Percentiles rank a stretch among this genome's conserved stretches.
phyloP scores from a whole-genome alignment of 2,888 invertebrate genomes.

The Plagiodera versicolora region DNA sequence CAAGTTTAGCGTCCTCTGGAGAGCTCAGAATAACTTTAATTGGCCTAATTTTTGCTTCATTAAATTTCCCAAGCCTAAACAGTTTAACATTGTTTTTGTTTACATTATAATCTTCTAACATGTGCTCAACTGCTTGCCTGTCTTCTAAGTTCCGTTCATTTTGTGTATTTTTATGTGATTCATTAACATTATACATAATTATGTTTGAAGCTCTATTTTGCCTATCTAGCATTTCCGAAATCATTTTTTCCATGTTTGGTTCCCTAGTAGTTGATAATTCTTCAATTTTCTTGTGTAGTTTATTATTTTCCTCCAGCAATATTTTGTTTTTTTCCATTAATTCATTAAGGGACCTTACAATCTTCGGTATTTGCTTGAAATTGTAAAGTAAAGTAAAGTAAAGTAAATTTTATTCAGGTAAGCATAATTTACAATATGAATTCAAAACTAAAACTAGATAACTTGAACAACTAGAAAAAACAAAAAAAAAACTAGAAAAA shows the following conservation, averaged over 20 bases:
- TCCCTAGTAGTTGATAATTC: not conserved
- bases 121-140: not conserved
- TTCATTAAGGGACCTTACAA: not conserved
- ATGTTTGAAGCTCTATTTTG: not conserved
- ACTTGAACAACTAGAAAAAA: too few relatives aligned
- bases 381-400: too few relatives aligned
- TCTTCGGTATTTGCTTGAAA: slow-evolving; percentile 3
- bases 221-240: not conserved
- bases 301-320: not conserved
- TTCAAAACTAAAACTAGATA: too few relatives aligned
- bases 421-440: too few relatives aligned
- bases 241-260: not conserved
- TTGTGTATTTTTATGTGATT: not conserved
- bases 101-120: slow-evolving; percentile 3
- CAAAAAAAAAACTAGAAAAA: too few relatives aligned
- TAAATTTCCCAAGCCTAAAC: slow-evolving; percentile 5
- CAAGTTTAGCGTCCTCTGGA: not conserved
- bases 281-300: slow-evolving; percentile 3
- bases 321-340: slow-evolving; percentile 1
- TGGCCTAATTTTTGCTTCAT: slow-evolving; percentile 1
- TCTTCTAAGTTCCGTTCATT: not conserved
- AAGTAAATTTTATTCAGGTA: too few relatives aligned
- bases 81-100: slow-evolving; percentile 8
- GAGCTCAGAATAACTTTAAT: slow-evolving; percentile 7
- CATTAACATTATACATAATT: not conserved